Evolutionary conservation across 2,113 vertebrate genomes (phyloP), one percentile per base, ranked within the genome.

Genomic region (Neolamprologus kungweensis): DNA sequence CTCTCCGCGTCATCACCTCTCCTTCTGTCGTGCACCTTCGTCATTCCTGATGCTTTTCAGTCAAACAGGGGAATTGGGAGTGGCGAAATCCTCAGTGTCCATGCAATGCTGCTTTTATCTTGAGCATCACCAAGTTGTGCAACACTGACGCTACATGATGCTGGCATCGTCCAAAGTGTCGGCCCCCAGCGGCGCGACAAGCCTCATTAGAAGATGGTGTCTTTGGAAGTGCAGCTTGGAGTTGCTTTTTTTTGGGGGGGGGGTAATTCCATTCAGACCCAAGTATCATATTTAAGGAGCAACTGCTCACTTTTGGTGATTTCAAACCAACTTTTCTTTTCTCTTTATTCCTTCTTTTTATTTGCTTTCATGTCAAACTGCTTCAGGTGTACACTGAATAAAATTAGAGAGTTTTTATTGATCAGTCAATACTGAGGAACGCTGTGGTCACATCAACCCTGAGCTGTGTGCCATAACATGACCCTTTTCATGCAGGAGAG

Each of bases 331-430:
- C 47, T 83, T 82, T 78, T 58, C 79, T 79, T 83, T 85, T 68
- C 63, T 68, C 5, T 73, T 7, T 73, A 45, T 73, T 42, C 37
- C 37, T 78, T 19, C 9, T 78, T n/a, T 50, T 31, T 50, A 28
- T 31, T 78, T 78, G 71, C 45, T 31, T 78, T 92, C 89, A 92
- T 94, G 94, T 96, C 92, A 93, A 93, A 94, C 93, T 95, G 94
- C 92, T 94, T 96, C 93, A 94, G 90, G 89, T 94, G 81, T 95
- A 96, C 95, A 95, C 93, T 95, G 95, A 95, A 95, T 92, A 63
- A 93, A 93, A 92, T 87, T 81, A 81, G 86, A 85, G 82, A 60
- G 54, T 87, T 89, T 84, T 91, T 91, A 86, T 86, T 84, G 55
- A 87, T 90, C 47, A 86, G 83, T 91, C 58, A 92, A 88, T 83